Conservation (phyloP, 1,140 invertebrate species). For the Agrypnia vestita region DNA sequence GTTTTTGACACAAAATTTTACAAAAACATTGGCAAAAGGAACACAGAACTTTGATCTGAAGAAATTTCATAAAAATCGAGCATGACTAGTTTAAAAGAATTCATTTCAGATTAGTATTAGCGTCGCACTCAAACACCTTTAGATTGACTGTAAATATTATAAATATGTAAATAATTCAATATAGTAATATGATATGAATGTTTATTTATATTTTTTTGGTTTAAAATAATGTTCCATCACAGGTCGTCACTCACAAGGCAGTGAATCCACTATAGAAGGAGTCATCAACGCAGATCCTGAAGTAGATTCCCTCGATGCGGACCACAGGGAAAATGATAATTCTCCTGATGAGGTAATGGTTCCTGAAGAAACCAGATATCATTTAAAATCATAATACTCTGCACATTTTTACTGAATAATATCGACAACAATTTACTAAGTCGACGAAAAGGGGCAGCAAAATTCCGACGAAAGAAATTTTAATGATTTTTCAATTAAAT, state of each 20-base stretch:
- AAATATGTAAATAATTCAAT: slow-evolving; percentile 9
- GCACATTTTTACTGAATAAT: no score
- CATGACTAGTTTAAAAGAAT: slow-evolving; percentile 15
- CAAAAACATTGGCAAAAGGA: slow-evolving; percentile 5
- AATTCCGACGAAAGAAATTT: no score
- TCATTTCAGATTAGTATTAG: slow-evolving; percentile 9
- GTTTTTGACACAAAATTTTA: slow-evolving; percentile 10
- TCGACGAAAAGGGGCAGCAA: no score
- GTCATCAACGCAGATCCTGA: slow-evolving; percentile 78
- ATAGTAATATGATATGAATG: not conserved
- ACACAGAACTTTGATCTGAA: not conserved
- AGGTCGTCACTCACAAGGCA: slow-evolving; percentile 65
- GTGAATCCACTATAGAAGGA: slow-evolving; percentile 76
- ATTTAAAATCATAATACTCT: no score
- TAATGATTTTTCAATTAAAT: no score
- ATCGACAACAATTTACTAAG: no score
- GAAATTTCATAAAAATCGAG: slow-evolving; percentile 17
- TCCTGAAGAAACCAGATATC: slow-evolving; percentile 11
- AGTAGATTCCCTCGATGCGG: slow-evolving; percentile 74
- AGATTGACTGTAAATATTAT: slow-evolving; percentile 29
- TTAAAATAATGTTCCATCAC: slow-evolving; percentile 34
- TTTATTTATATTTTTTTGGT: slow-evolving; percentile 22
- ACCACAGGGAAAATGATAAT: slow-evolving; percentile 66
- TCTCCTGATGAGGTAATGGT: slow-evolving; percentile 64
- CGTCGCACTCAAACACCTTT: slow-evolving; percentile 20